Evolutionary conservation across 2,113 vertebrate species (phyloP).

Genomic region (Tachycineta bicolor): DNA sequence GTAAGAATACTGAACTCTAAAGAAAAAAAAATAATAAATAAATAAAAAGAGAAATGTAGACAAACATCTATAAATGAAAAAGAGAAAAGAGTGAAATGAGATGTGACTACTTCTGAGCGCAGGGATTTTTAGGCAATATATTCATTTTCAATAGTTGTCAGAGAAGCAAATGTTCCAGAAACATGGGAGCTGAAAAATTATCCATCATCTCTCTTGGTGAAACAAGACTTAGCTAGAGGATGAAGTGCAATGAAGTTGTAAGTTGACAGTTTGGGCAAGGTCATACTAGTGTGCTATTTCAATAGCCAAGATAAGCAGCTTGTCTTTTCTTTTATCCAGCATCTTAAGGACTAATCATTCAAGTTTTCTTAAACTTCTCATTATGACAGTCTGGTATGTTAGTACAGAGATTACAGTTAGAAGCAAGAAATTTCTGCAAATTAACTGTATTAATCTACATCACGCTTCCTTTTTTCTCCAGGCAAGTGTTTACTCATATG

Average conservation of each 20-base stretch:
- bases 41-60: background rate
- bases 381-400: background rate
- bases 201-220: constrained; percentile 1
- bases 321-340: background rate
- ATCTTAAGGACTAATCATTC: background rate
- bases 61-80: constrained; percentile 25
- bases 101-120: constrained; percentile 43
- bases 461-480: background rate
- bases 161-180: constrained; percentile 66
- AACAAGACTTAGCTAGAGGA: background rate
- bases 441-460: background rate
- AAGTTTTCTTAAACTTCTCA: background rate
- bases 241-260: background rate
- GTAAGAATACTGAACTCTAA: background rate
- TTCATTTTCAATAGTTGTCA: constrained; percentile 59
- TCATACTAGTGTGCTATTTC: background rate
- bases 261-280: background rate
- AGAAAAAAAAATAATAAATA: background rate
- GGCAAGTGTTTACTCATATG: background rate
- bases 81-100: constrained; percentile 52
- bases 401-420: background rate
- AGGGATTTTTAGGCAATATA: constrained; percentile 59
- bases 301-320: background rate
- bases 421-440: background rate
- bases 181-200: constrained; percentile 38